phyloP scores from a whole-genome alignment of 2,888 invertebrate genomes.

The Campoplex nolae region DNA sequence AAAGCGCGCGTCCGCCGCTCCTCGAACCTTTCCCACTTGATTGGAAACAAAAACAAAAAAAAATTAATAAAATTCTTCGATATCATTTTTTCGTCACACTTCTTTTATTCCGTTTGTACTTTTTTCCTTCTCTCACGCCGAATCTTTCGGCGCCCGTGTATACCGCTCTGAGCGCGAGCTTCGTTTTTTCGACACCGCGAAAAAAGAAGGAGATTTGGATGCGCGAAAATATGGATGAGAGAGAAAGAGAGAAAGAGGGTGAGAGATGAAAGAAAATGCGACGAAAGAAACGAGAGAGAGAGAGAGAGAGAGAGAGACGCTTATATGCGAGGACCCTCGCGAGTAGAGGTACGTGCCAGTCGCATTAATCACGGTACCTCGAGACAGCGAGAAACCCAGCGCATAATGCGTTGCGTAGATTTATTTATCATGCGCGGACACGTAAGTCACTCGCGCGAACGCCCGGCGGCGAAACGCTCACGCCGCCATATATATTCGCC shows the following conservation, averaged over 20 bases:
- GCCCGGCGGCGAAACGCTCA: constrained; percentile 68
- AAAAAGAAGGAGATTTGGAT: background rate
- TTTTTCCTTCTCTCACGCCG: constrained; percentile 16
- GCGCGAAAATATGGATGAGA: constrained; percentile 25
- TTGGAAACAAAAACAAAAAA: constrained; percentile 19
- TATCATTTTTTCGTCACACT: constrained; percentile 44
- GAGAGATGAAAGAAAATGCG: constrained; percentile 37
- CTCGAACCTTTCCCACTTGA: constrained; percentile 1
- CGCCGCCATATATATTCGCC: constrained; percentile 66
- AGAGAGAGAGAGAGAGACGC: constrained; percentile 34
- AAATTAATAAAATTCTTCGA: constrained; percentile 52
- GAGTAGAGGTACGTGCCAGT: constrained; percentile 63
- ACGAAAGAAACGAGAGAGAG: constrained; percentile 17
- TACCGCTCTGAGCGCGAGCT: background rate
- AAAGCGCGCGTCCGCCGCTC: background rate
- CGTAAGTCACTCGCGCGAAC: constrained; percentile 79
- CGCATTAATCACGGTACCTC: constrained; percentile 78
- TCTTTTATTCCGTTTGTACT: constrained; percentile 2
- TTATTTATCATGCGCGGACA: constrained; percentile 81
- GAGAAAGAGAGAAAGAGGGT: constrained; percentile 51
- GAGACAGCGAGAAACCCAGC: constrained; percentile 78
- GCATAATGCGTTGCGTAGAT: constrained; percentile 80
- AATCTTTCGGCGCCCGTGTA: constrained; percentile 12
- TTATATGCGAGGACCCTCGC: constrained; percentile 32
- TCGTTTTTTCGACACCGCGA: background rate